Conservation (phyloP, 2,797 vertebrate species). For the Serranus cabrilla region DNA sequence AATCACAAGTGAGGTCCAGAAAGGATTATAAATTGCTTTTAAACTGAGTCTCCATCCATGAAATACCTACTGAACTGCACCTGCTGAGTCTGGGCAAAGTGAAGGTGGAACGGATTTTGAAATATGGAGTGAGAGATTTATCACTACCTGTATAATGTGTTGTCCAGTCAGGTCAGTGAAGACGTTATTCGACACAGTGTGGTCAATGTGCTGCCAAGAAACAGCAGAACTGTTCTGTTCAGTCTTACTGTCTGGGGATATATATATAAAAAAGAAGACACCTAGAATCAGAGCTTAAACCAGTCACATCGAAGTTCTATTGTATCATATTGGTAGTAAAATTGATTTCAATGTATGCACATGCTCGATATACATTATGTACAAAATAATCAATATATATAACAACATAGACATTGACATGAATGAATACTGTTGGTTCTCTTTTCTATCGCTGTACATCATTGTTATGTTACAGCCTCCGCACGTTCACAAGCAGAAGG, state of each 20-base stretch:
- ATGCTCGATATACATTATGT: slow-evolving; percentile 84
- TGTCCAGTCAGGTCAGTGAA: slow-evolving; percentile 7
- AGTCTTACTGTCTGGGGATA: slow-evolving; percentile 18
- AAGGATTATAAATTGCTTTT: slow-evolving; percentile 7
- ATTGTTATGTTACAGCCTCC: slow-evolving; percentile 20
- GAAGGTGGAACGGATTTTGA: not conserved
- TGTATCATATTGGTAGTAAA: slow-evolving; percentile 70
- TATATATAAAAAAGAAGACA: not conserved
- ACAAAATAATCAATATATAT: slow-evolving; percentile 80
- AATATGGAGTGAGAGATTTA: slow-evolving; percentile 3
- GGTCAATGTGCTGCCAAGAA: slow-evolving; percentile 9
- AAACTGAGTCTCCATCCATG: not conserved
- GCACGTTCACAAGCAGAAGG: slow-evolving; percentile 21
- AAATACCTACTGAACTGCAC: slow-evolving; percentile 13
- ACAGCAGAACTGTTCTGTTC: slow-evolving; percentile 15
- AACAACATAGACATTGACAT: slow-evolving; percentile 63
- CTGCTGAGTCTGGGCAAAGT: slow-evolving; percentile 10
- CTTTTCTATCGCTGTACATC: slow-evolving; percentile 51
- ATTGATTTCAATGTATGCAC: slow-evolving; percentile 78
- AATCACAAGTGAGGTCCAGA: slow-evolving; percentile 4
- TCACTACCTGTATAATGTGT: not conserved
- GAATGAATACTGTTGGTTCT: slow-evolving; percentile 74
- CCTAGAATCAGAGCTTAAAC: slow-evolving; percentile 58
- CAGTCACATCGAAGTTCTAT: slow-evolving; percentile 61
- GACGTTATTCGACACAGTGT: slow-evolving; percentile 7